Evolutionary conservation across 2,113 vertebrate genomes (phyloP).

Genomic region (Aramus guarauna): DNA sequence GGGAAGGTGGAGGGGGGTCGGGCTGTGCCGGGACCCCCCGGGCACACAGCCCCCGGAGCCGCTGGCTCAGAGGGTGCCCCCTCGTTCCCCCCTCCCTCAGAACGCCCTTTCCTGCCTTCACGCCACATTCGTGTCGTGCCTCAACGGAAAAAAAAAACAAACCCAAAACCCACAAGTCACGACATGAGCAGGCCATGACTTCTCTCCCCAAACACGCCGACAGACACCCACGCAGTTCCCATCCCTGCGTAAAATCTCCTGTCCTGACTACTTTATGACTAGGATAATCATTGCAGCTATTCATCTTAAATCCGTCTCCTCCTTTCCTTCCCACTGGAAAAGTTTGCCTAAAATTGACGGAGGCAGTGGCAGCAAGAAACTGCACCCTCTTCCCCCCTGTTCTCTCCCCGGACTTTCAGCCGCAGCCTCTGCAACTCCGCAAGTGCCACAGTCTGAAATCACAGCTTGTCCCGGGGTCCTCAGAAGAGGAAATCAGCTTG

Average conservation of each 20-base stretch:
- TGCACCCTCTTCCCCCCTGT: neutral
- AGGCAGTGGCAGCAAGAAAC: neutral
- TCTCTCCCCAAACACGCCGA: neutral
- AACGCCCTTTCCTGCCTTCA: neutral
- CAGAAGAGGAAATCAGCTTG: neutral
- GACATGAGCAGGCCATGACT: neutral
- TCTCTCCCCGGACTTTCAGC: neutral
- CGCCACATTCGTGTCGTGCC: neutral
- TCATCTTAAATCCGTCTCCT: neutral
- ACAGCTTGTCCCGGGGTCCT: neutral
- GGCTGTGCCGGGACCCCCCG: too few relatives aligned
- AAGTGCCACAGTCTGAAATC: rapidly evolving
- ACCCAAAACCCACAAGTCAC: neutral
- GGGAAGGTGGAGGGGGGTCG: too few relatives aligned
- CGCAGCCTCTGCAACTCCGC: neutral
- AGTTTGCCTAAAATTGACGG: neutral
- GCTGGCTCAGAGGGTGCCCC: neutral
- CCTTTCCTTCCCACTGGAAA: neutral
- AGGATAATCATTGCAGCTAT: neutral
- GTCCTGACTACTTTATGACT: neutral
- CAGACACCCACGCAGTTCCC: neutral
- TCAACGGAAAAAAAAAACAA: neutral
- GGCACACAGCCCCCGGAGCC: neutral
- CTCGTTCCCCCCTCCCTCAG: too few relatives aligned
- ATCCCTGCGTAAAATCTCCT: neutral